phyloP scores from a whole-genome alignment of 2,797 vertebrate genomes.

The Manis crassicaudata region DNA sequence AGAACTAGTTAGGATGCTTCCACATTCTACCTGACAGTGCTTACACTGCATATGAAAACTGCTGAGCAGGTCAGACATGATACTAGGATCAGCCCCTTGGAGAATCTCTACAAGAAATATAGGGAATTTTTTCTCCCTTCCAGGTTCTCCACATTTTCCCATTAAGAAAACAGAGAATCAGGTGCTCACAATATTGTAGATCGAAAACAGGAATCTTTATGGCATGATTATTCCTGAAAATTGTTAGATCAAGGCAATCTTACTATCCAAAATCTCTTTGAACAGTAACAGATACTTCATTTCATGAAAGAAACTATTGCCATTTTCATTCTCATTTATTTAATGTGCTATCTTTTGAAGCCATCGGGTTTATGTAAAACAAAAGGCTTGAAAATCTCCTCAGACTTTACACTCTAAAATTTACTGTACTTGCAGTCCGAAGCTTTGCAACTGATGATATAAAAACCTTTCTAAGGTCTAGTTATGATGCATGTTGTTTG shows the following conservation, averaged over 20 bases:
- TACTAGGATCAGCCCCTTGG: neutral
- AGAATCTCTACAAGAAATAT: neutral
- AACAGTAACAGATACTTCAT: neutral
- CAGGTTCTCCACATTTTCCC: neutral
- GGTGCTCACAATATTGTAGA: neutral
- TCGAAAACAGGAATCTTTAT: neutral
- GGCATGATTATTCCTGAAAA: neutral
- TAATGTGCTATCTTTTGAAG: neutral
- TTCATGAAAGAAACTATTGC: neutral
- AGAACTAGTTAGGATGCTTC: neutral
- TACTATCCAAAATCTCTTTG: neutral
- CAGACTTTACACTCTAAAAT: constrained; percentile 39
- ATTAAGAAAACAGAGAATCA: neutral
- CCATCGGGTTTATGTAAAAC: constrained; percentile 4
- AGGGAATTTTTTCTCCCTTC: neutral
- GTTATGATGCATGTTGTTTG: constrained; percentile 39
- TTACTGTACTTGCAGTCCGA: neutral
- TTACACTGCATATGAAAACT: neutral
- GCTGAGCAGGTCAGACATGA: neutral
- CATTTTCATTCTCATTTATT: neutral
- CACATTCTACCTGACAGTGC: neutral
- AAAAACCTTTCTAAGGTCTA: constrained; percentile 56
- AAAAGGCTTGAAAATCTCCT: constrained; percentile 28
- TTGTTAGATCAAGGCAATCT: neutral
- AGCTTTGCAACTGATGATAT: constrained; percentile 46